Evolutionary conservation across 2,113 vertebrate species (phyloP), one percentile per base, ranked within the genome.

Genomic region (Eurypyga helias): DNA sequence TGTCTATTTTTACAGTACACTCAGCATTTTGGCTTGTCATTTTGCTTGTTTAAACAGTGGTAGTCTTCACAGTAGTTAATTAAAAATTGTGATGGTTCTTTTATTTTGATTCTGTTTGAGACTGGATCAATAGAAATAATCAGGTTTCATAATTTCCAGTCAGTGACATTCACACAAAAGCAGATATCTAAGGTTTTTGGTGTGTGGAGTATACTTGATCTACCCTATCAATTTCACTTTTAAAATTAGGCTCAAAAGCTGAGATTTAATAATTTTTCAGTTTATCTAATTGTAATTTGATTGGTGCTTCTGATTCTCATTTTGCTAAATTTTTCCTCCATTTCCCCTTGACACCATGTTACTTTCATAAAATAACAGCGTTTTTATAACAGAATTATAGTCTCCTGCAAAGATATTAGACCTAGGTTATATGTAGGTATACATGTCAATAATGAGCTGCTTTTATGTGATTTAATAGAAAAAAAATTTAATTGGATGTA

Each of bases 201-300:
- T 43, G 23, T 45, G 4, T 65, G 41, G 9, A 41, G 7, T 65
- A 25, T 41, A 51, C 46, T 13, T 60, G 18, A 60, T 38, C 16
- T 23, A 7, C 2, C 10, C 3, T 17, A 34, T 48, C 36, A 36
- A 5, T 25, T 21, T 75, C 0, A 3, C 3, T 38, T 72, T 26
- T 41, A 31, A 67, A 71, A 62, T 13, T 52, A 11, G 9, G 7
- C 28, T 83, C 48, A 75, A 60, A 75, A 46, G 0, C 9, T 78
- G 25, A 60, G 36, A 17, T 52, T 49, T 60, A 33, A 6, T 58
- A 58, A 46, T 34, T 75, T 64, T 48, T 45, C 11, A 29, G 4
- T 83, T 83, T 61, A 29, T 41, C 18, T 58, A 17, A 33, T 13
- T 58, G 31, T 24, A 49, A 17, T 62, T 72, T 33, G 1, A 41